phyloP scores from a whole-genome alignment of 2,888 invertebrate species.

The Meiosimyza decipiens region DNA sequence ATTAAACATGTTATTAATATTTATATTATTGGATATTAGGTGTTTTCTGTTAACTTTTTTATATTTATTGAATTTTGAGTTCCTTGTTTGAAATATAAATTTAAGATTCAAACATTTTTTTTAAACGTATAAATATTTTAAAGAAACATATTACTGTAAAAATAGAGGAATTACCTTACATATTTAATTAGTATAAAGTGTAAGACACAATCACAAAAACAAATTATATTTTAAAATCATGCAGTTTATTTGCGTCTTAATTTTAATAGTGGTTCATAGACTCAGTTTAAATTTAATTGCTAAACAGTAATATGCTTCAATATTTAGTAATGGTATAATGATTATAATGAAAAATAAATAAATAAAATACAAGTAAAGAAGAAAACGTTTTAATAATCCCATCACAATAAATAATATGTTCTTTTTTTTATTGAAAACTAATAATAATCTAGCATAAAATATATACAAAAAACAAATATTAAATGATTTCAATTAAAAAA shows the following conservation, averaged over 20 bases:
- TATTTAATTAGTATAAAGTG: neutral
- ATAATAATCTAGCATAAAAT: slow-evolving; percentile 24
- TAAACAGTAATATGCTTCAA: slow-evolving; percentile 18
- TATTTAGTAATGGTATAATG: slow-evolving; percentile 11
- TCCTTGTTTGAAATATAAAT: neutral
- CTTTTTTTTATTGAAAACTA: slow-evolving; percentile 22
- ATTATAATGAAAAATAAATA: slow-evolving; percentile 10
- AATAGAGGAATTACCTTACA: neutral
- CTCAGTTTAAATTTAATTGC: slow-evolving; percentile 3
- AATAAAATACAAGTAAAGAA: slow-evolving; percentile 1
- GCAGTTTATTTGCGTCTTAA: neutral
- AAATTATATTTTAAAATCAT: neutral
- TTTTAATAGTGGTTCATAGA: neutral
- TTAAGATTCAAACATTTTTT: neutral
- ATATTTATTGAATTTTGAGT: neutral
- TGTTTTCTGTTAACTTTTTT: neutral
- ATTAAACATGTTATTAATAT: too few relatives aligned
- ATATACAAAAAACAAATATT: slow-evolving; percentile 19
- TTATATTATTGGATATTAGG: too few relatives aligned
- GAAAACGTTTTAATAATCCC: neutral
- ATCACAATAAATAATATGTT: slow-evolving; percentile 17
- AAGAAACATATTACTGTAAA: neutral
- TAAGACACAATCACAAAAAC: neutral
- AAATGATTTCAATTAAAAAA: slow-evolving; percentile 15
- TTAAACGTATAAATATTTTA: neutral